Base-by-base conservation (phyloP, 64 coral and sea anemone genomes). In the Acropora yongei region DNA sequence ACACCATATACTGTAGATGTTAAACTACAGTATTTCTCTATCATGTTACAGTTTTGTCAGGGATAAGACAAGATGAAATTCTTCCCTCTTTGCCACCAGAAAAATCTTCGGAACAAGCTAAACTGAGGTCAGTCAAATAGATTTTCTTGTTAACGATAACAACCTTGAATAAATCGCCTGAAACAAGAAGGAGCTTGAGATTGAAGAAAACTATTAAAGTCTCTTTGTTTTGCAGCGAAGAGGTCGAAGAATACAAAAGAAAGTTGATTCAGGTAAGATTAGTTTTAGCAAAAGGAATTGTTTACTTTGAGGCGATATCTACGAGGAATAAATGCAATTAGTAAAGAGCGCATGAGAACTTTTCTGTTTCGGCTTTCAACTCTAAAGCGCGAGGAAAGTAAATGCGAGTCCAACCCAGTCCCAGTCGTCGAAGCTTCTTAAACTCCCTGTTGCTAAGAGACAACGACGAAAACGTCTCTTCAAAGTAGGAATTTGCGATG, bases 241-340 rank as follows among this genome's bases (percentile, higher is more conserved):
- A 93, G 73, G 92, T 78, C 14, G 93, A 91, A 71, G 94, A 98
- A 71, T 98, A 96, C 43, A 92, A 98, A 71, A 88, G 81, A 57
- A 98, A 98, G 72, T 92, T 98, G 1, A 98, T 98, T 80, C 97
- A 98, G 93, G 97, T 98, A 65, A 49, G 89, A 30, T 30, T 30
- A 30, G 30, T 30, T 30, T 30, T 30, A 30, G 30, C 30, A 30
- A 30, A 30, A 30, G 30, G 30, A 30, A 30, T 30, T 30, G 30
- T 30, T 30, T 71, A 20, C 0, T 20, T 19, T 71, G 6, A 20
- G 20, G 5, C 68, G 1, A 14, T 0, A 0, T 8, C 19, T 20
- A 20, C 5, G 4, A 30, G 68, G 68, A 20, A 71, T 4, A 0
- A n/a, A 8, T 71, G 68, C 17, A 71, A 66, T 17, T 14, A 17